Evolutionary conservation across 2,888 invertebrate genomes (phyloP).

Genomic region (Epistrophe eligans): DNA sequence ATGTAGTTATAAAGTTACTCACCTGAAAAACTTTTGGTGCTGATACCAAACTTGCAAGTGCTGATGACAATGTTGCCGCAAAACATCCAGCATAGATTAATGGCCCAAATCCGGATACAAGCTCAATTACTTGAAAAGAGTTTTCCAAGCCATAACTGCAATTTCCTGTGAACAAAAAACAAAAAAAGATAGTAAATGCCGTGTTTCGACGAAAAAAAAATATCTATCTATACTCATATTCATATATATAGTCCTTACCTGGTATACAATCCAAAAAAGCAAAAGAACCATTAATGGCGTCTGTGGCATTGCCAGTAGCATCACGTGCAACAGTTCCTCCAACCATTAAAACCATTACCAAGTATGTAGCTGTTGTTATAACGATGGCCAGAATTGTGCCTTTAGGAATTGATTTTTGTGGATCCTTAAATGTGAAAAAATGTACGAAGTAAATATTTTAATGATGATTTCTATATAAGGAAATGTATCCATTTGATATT

Average conservation of each 20-base stretch:
- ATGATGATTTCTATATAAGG: not conserved
- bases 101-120: constrained; percentile 94
- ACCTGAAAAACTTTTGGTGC: constrained; percentile 96
- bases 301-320: constrained; percentile 89
- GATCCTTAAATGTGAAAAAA: constrained; percentile 87
- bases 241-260: constrained; percentile 76
- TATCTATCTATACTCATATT: no score
- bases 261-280: constrained; percentile 86
- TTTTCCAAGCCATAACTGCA: constrained; percentile 85
- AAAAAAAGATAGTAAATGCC: constrained; percentile 51
- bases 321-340: constrained; percentile 91
- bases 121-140: constrained; percentile 89
- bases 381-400: constrained; percentile 96
- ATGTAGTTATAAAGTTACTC: constrained; percentile 29
- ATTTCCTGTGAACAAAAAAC: constrained; percentile 84
- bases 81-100: constrained; percentile 98
- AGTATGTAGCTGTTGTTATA: constrained; percentile 93
- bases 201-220: not conserved
- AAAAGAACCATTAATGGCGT: constrained; percentile 85
- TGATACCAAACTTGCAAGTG: constrained; percentile 96
- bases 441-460: not conserved
- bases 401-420: constrained; percentile 94
- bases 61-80: constrained; percentile 98
- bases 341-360: constrained; percentile 92
- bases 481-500: not conserved